Base-by-base conservation (phyloP, 2,113 vertebrate genomes). In the Cebidichthys violaceus region DNA sequence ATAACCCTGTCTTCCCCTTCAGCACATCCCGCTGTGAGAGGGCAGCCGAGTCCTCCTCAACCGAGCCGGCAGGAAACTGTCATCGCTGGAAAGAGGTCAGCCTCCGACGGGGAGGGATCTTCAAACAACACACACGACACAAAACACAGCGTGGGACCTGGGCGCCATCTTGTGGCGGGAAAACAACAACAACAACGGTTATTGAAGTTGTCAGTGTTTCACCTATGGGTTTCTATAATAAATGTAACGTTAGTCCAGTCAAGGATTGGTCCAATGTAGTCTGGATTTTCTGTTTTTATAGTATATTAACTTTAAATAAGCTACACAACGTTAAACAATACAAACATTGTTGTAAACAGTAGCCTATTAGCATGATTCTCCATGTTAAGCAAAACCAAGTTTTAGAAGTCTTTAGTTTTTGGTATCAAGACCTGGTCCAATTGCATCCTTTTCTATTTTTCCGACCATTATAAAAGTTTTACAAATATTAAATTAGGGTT, bases 61-160 rank as follows among this genome's bases (percentile, higher is more conserved):
- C 20, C 45, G 45, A 72, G 77, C 77, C 90, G 22, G 89, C 92
- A 94, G 94, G 93, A 94, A 94, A 76, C 90, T 82, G 93, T 94
- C 94, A 94, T 88, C 81, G 85, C 78, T 4, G 55, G 85, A 86
- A 87, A 50, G 66, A 81, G 92, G 91, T 92, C 93, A 87, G 76
- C 69, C 68, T 62, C 75, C 47, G 70, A 18, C 75, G 3, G n/a
- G 75, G 73, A 79, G 85, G 82, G 86, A 85, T 73, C 79, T 82
- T 77, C 66, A 61, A 85, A 89, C 24, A 2, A 1, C n/a, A 4
- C 33, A 14, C 15, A 20, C 18, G 1, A 33, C 31, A 33, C 31
- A 33, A 6, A 33, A 33, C 5, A 7, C 39, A 0, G 3, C n/a
- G 1, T 65, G 6, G 1, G 37, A 18, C 29, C 24, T 15, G 22